These are phyloP conservation scores for Gallinago solitaria DNA, from an alignment of 2,797 vertebrate genomes.

Conservation along the genomic window DNA sequence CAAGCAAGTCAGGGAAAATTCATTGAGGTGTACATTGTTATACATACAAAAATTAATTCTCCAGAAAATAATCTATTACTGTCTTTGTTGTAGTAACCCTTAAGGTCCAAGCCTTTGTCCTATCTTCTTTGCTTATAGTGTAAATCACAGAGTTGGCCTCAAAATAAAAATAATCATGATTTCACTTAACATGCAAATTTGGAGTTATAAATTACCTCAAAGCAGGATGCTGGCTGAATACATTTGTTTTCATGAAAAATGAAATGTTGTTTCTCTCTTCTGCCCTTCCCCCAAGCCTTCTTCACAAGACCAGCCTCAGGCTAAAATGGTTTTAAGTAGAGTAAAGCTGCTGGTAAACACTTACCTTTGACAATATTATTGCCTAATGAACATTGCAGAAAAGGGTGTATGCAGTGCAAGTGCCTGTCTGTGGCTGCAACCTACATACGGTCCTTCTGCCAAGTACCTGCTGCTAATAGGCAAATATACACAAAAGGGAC, in stretches of 20 bases:
- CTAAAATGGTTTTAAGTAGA: constrained; percentile 33
- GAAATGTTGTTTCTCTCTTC: background rate
- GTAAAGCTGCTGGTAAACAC: constrained; percentile 55
- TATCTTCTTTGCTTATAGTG: background rate
- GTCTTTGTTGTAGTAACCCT: background rate
- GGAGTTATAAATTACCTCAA: background rate
- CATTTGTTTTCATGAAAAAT: constrained; percentile 24
- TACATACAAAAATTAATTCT: background rate
- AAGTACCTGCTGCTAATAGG: constrained; percentile 36
- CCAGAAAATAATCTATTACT: background rate
- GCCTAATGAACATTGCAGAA: constrained; percentile 55
- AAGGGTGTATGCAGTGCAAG: constrained; percentile 29
- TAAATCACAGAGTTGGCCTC: background rate
- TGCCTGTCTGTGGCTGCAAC: constrained; percentile 21
- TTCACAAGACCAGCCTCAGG: constrained; percentile 17
- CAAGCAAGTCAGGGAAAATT: background rate
- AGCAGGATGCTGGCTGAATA: background rate
- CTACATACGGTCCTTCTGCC: background rate
- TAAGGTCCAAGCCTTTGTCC: background rate
- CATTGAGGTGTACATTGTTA: background rate
- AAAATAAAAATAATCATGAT: constrained; percentile 32
- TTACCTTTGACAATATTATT: constrained; percentile 56
- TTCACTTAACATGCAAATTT: constrained; percentile 52
- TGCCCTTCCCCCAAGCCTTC: constrained; percentile 13
- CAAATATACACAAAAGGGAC: constrained; percentile 36